These are phyloP conservation scores for Lutraria lutraria DNA, from an alignment of 2,888 invertebrate genomes.

Conservation along the genomic window DNA sequence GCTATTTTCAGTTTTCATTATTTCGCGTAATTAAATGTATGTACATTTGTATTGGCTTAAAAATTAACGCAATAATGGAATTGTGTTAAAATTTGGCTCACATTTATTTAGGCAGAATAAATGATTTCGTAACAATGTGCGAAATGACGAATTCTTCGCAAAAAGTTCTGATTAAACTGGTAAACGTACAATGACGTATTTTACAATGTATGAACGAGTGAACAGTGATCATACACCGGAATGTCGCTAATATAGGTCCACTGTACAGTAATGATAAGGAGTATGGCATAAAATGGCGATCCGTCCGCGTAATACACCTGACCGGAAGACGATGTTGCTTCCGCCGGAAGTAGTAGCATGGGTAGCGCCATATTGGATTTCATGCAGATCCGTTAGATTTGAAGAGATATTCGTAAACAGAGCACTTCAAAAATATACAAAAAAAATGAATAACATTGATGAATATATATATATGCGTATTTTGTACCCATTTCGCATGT, in stretches of 20 bases:
- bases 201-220: constrained; percentile 44
- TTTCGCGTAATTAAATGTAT: too few species aligned
- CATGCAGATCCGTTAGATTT: constrained; percentile 70
- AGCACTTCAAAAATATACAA: constrained; percentile 46
- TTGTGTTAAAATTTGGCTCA: too few species aligned
- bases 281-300: constrained; percentile 41
- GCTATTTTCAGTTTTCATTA: too few species aligned
- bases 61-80: too few species aligned
- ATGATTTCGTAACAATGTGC: too few species aligned
- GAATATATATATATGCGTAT: constrained; percentile 37
- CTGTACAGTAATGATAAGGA: constrained; percentile 43
- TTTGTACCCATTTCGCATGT: constrained; percentile 41
- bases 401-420: constrained; percentile 34
- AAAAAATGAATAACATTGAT: constrained; percentile 18
- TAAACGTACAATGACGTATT: constrained; percentile 33
- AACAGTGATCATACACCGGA: constrained; percentile 52
- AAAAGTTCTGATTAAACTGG: too few species aligned
- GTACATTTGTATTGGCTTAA: too few species aligned
- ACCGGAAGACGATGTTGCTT: constrained; percentile 44
- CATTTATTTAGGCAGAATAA: too few species aligned
- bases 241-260: constrained; percentile 63
- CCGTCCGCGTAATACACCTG: constrained; percentile 25
- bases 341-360: constrained; percentile 34
- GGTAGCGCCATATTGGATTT: constrained; percentile 68
- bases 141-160: too few species aligned